Evolutionary conservation across 2,888 invertebrate species (phyloP).

Genomic region (Brenthis daphne): DNA sequence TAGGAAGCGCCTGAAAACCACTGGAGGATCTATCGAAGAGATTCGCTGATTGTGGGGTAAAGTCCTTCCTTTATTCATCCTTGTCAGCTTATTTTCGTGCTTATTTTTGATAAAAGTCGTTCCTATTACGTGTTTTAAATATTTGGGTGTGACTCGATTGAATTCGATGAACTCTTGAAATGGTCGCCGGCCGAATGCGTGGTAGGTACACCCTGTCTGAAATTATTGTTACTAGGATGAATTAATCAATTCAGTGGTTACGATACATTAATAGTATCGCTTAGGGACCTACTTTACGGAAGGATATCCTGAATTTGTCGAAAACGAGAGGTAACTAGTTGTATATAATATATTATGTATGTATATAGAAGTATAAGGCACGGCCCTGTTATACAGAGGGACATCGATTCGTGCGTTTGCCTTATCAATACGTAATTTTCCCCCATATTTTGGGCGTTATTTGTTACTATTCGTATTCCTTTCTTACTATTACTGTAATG

Average conservation of each 20-base stretch:
- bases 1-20: conserved; percentile 71
- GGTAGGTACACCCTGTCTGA: conserved; percentile 42
- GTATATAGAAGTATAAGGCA: conserved; percentile 51
- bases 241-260: conserved; percentile 38
- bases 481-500: conserved; percentile 9
- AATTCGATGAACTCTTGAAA: conserved; percentile 37
- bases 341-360: conserved; percentile 26
- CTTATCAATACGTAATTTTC: conserved; percentile 46
- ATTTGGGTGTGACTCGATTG: conserved; percentile 40
- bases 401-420: conserved; percentile 64
- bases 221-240: conserved; percentile 39
- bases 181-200: conserved; percentile 48
- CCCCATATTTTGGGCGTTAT: conserved; percentile 42
- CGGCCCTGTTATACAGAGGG: conserved; percentile 70
- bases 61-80: conserved; percentile 59
- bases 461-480: conserved; percentile 28
- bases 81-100: conserved; percentile 44
- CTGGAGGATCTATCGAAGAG: conserved; percentile 73
- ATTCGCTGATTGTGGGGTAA: conserved; percentile 80
- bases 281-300: conserved; percentile 34
- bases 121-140: conserved; percentile 39
- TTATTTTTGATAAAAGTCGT: conserved; percentile 45
- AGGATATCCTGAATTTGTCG: conserved; percentile 38
- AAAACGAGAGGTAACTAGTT: conserved; percentile 29
- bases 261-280: conserved; percentile 24